Percentiles rank a stretch among this genome's conserved stretches.
Conservation (phyloP, 2,113 vertebrate species). For the Phalacrocorax pelagicus region DNA sequence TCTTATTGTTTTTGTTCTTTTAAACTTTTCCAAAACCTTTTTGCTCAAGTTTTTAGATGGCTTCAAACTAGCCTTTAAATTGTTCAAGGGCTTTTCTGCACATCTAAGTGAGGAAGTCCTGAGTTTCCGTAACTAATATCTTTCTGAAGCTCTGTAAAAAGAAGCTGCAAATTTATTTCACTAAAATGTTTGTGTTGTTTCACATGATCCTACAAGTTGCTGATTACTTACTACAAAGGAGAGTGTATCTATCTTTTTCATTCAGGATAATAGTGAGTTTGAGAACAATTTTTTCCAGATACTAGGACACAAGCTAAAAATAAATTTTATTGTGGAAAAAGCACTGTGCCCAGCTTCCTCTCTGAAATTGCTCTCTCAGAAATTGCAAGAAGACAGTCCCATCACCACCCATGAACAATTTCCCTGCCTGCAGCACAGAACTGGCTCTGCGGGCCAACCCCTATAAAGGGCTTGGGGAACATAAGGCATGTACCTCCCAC, state of each 20-base stretch:
- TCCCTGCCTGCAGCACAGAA: neutral
- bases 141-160: neutral
- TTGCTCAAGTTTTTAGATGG: neutral
- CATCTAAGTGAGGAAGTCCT: neutral
- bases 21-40: neutral
- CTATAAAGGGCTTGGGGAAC: neutral
- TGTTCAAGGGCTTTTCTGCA: neutral
- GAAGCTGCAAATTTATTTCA: neutral
- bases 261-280: neutral
- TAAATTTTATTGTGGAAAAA: neutral
- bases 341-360: neutral
- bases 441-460: fast-evolving
- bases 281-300: neutral
- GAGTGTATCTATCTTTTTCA: neutral
- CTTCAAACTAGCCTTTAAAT: neutral
- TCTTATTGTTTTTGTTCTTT: neutral
- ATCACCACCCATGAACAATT: neutral
- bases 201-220: neutral
- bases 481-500: fast-evolving
- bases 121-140: neutral
- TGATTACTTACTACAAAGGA: neutral
- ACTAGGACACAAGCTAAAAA: conserved; percentile 13
- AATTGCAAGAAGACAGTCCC: neutral
- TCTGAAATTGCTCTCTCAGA: neutral
- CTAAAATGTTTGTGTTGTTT: neutral